phyloP scores from a whole-genome alignment of 2,113 vertebrate species.

The Triplophysa tibetana region DNA sequence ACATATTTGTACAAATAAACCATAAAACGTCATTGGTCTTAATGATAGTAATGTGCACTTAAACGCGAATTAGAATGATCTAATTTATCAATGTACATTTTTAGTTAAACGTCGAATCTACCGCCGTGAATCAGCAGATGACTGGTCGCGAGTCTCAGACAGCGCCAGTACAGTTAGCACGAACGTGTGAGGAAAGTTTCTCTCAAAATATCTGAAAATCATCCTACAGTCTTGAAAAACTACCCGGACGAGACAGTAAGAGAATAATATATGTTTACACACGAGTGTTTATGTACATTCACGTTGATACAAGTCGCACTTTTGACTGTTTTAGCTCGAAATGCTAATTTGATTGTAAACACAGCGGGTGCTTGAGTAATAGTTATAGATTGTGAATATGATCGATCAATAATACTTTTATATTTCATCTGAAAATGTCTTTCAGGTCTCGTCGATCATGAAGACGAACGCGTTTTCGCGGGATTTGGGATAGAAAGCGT shows the following conservation, averaged over 20 bases:
- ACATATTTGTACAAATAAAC: not conserved
- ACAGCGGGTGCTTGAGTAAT: not conserved
- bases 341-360: not conserved
- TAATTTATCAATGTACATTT: not conserved
- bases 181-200: conserved; percentile 6
- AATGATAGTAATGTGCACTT: too few species aligned
- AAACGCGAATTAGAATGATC: too few species aligned
- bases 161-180: not conserved
- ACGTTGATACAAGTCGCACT: not conserved
- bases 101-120: not conserved
- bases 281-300: not conserved
- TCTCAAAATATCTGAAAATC: not conserved
- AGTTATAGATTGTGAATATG: not conserved
- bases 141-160: not conserved
- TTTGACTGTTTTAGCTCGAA: not conserved
- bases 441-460: conserved; percentile 44
- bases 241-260: not conserved
- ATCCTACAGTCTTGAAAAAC: not conserved
- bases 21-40: not conserved
- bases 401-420: not conserved
- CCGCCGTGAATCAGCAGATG: not conserved
- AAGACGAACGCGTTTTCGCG: conserved; percentile 42
- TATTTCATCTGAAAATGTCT: not conserved
- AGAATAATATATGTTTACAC: not conserved
- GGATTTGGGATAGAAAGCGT: conserved; percentile 43